Base-by-base conservation (phyloP, 2,888 invertebrate genomes). In the Oligia latruncula region DNA sequence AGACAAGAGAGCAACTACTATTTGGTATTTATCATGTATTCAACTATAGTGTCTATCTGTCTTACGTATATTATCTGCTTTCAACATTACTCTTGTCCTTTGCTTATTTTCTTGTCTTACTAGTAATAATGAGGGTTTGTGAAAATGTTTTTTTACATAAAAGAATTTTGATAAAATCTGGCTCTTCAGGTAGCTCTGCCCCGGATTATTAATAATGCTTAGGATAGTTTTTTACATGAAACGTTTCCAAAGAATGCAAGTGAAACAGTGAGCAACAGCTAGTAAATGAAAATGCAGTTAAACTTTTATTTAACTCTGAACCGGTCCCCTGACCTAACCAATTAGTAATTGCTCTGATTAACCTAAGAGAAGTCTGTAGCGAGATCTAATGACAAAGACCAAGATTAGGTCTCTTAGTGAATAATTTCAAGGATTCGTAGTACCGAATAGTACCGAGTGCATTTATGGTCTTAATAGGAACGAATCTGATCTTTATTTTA, bases 291-390 rank as follows among this genome's bases (percentile, higher is more conserved):
- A 62, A 71, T 71, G 40, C 9, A 65, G 23, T 46, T 35, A 43
- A 65, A 20, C 60, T 80, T 68, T 62, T 6, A 64, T 70, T 58
- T 11, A 20, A 62, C 29, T 71, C 52, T 78, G n/a, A 17, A 66
- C n/a, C 17, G 9, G 65, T 29, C 20, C 49, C 35, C 40, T 72
- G 81, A 84, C 80, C 84, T 58, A 58, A 20, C 15, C 15, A 73
- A 66, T 52, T 60, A 49, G 13, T 62, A 81, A 80, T 85, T 85
- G 71, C 68, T 85, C 40, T 81, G 74, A 81, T 84, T 82, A 70
- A 82, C 23, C 64, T 52, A 81, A 40, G 58, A 60, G 78, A 35
- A 52, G 55, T 43, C 84, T 66, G 66, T 40, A 35, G 8, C 55
- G 9, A 13, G 74, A 66, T n/a, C 81, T 55, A 55, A 43, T 49